Base-by-base conservation (phyloP, 2,888 invertebrate genomes). In the Drosophila koepferae region DNA sequence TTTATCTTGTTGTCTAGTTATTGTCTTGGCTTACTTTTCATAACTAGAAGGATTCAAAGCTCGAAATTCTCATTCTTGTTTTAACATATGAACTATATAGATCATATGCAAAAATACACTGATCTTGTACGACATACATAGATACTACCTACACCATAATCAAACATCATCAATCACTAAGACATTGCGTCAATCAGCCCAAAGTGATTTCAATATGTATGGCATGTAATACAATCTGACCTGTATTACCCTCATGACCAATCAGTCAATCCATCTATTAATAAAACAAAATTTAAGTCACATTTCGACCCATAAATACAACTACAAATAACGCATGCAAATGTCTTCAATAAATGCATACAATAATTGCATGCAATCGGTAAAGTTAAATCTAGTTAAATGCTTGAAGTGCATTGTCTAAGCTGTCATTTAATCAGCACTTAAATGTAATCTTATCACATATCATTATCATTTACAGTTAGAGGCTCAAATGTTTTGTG, bases 351-450 rank as follows among this genome's bases (percentile, higher is more conserved):
- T 41, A 31, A n/a, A 41, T 36, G 18, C 8, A 62, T 28, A n/a
- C 40, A 28, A 28, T 55, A 44, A 62, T 63, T 63, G 28, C 7
- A 36, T 5, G 12, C 20, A 44, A 44, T 65, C 53, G 23, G 28
- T 12, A 55, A 55, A 18, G 23, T 36, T n/a, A 16, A 51, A 34
- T 54, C 34, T n/a, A 20, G 41, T 49, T 64, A 55, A 55, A 55
- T 55, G 55, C 40, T 31, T 43, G 12, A 14, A 4, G 8, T 36
- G 12, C 58, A 18, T 14, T n/a, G 31, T 12, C 54, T 78, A 63
- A 77, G 72, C 63, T 64, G 55, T 34, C 77, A 64, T 51, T 77
- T 77, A 80, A 77, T 72, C 38, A 40, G 59, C 59, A 77, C 60
- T 74, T 59, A 62, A 63, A 38, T 66, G 44, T 28, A 76, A 70